phyloP scores from a whole-genome alignment of 2,113 vertebrate species.

The Tyrannus savana region DNA sequence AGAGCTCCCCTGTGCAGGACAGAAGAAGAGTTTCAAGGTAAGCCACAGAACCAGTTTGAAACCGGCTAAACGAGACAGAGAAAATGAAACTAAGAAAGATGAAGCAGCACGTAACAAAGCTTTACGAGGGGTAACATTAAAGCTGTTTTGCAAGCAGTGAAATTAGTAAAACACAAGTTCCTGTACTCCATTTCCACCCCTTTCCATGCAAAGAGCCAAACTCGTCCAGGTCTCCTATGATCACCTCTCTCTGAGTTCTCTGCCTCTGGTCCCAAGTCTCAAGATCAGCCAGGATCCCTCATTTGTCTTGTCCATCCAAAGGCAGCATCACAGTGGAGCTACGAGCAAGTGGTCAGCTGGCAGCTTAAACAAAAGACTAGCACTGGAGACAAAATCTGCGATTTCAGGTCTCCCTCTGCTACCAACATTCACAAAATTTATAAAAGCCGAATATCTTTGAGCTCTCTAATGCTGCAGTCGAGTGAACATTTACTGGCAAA shows the following conservation, averaged over 20 bases:
- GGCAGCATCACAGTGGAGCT: neutral
- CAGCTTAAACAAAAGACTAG: neutral
- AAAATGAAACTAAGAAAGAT: slow-evolving; percentile 3
- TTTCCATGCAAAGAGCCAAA: neutral
- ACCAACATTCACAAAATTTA: neutral
- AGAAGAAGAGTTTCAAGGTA: slow-evolving; percentile 25
- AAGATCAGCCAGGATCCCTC: neutral
- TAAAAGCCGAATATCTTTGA: neutral
- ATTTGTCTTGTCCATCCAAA: neutral
- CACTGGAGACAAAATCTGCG: neutral
- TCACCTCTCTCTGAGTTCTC: neutral
- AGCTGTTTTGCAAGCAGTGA: neutral
- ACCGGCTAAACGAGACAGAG: slow-evolving; percentile 10
- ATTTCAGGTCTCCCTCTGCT: neutral
- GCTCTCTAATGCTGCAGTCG: neutral
- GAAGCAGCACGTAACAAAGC: neutral
- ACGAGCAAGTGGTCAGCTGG: rapidly evolving
- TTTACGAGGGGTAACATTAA: neutral
- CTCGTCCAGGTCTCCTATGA: neutral
- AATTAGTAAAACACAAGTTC: neutral
- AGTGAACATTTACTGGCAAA: neutral
- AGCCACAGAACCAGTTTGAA: slow-evolving; percentile 66
- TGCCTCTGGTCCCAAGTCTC: neutral
- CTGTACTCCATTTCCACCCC: neutral
- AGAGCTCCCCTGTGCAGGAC: neutral